These are phyloP conservation scores for Bujurquina vittata DNA, from an alignment of 2,113 vertebrate species.

Conservation along the genomic window DNA sequence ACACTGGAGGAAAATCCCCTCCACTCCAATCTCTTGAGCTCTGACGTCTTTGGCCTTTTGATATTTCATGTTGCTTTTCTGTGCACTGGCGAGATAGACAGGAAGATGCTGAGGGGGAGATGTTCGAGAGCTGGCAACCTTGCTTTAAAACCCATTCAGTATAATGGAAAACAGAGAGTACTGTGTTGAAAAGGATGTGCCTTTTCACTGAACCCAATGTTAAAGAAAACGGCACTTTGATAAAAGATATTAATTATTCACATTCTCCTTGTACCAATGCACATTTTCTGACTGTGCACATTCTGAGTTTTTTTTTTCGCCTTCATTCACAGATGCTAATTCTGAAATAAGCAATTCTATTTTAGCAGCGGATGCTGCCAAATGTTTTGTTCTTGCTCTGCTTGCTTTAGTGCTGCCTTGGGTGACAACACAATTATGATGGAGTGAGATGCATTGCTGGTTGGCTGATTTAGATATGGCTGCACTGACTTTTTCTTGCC, in stretches of 20 bases:
- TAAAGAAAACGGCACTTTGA: conserved; percentile 14
- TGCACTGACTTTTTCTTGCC: conserved; percentile 26
- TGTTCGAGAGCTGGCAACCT: conserved; percentile 16
- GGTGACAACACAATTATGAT: conserved; percentile 34
- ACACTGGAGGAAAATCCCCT: conserved; percentile 63
- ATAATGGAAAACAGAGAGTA: conserved; percentile 14
- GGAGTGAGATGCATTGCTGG: conserved; percentile 25
- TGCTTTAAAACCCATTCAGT: conserved; percentile 2
- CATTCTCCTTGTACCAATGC: conserved; percentile 25
- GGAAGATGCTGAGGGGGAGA: conserved; percentile 2
- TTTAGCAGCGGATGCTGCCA: not conserved
- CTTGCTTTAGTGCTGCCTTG: conserved; percentile 22
- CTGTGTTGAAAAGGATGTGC: not conserved
- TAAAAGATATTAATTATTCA: conserved; percentile 62
- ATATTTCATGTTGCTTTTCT: conserved; percentile 53
- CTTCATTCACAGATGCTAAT: conserved; percentile 48
- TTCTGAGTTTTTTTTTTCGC: conserved; percentile 47
- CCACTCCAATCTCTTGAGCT: conserved; percentile 63
- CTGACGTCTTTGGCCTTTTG: conserved; percentile 63
- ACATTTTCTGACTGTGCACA: conserved; percentile 48
- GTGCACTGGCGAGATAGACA: conserved; percentile 15
- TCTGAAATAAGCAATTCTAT: conserved; percentile 28
- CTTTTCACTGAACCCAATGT: conserved; percentile 30
- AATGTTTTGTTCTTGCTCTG: conserved; percentile 25
- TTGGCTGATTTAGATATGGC: conserved; percentile 33